A percentile compares a stretch with the other conserved stretches of the same genome.
Evolutionary conservation across 37 sponge, comb jelly and placozoan genomes (phyloP).

Genomic region (Axinella damicornis): DNA sequence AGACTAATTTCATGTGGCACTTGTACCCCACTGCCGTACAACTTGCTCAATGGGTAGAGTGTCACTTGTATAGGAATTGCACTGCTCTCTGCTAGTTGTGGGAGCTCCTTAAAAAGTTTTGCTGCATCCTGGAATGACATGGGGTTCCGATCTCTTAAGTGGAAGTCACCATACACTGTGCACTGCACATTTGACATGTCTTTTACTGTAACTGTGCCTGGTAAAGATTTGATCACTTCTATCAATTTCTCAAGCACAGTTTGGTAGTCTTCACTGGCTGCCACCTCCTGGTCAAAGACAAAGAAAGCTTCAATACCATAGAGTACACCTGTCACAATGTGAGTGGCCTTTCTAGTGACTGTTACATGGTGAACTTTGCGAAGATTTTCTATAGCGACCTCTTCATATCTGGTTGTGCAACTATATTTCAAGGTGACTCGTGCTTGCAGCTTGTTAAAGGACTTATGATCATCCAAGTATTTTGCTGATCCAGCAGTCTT

Average conservation of each 20-base stretch:
- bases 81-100: too few relatives aligned
- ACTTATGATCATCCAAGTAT: constrained; percentile 41
- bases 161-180: constrained; percentile 47
- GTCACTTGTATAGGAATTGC: constrained; percentile 41
- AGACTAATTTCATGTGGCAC: not conserved
- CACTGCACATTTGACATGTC: constrained; percentile 16
- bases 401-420: constrained; percentile 17
- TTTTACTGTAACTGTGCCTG: not conserved
- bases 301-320: constrained; percentile 66
- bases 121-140: constrained; percentile 36
- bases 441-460: constrained; percentile 38
- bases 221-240: constrained; percentile 9
- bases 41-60: constrained; percentile 22
- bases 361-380: constrained; percentile 29
- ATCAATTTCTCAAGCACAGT: constrained; percentile 14
- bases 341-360: constrained; percentile 46
- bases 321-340: constrained; percentile 39
- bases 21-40: constrained; percentile 1
- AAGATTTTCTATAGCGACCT: constrained; percentile 44
- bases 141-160: constrained; percentile 16
- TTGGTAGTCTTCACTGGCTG: not conserved
- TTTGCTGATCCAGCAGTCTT: constrained; percentile 26
- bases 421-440: constrained; percentile 53
- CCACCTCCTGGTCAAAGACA: constrained; percentile 42
- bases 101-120: constrained; percentile 33